phyloP scores from a whole-genome alignment of 2,797 vertebrate genomes.

The Danionella dracula region DNA sequence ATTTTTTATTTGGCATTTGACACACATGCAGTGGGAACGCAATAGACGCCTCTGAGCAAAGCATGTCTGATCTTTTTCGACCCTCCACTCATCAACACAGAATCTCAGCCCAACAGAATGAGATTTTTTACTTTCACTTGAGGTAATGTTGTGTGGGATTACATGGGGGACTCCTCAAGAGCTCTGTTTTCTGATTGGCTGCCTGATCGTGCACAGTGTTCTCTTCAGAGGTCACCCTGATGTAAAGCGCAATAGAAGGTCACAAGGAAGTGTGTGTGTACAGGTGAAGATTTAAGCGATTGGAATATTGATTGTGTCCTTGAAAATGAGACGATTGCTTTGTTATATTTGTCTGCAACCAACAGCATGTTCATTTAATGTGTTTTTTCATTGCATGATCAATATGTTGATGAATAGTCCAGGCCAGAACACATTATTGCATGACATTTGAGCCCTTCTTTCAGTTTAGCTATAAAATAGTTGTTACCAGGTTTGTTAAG shows the following conservation, averaged over 20 bases:
- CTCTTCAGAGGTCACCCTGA: conserved; percentile 12
- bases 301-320: background rate
- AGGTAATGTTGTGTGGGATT: conserved; percentile 22
- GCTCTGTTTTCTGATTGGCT: conserved; percentile 1
- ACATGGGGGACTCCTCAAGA: background rate
- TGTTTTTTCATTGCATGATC: background rate
- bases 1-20: background rate
- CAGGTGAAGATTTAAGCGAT: background rate
- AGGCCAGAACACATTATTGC: background rate
- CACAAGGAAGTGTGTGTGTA: background rate
- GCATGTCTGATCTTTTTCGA: background rate
- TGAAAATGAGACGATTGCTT: background rate
- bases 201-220: background rate
- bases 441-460: background rate
- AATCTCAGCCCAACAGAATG: background rate
- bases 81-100: background rate
- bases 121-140: background rate
- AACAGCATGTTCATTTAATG: background rate
- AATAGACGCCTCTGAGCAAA: background rate
- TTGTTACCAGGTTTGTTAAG: background rate
- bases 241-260: conserved; percentile 1
- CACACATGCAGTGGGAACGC: background rate
- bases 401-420: background rate
- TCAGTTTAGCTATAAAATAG: background rate
- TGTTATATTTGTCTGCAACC: background rate